Base-by-base conservation (phyloP, 2,113 vertebrate genomes). In the Halichoerus grypus region DNA sequence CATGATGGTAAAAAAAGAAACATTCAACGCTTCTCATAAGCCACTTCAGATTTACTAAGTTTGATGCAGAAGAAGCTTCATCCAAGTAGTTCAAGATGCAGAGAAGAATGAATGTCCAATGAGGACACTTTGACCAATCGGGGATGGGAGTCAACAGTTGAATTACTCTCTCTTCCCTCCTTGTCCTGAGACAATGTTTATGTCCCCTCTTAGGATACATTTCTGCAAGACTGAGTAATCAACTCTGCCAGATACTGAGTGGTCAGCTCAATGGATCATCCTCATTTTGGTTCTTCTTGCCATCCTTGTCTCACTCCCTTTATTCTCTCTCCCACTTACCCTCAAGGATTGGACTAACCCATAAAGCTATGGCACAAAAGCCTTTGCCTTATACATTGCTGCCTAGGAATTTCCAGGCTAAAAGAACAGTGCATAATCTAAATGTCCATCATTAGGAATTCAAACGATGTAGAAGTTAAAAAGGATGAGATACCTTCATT, bases 141-240 rank as follows among this genome's bases (percentile, higher is more conserved):
- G 16, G 71, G 46, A 33, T 39, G 63, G 36, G 19, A 77, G 19
- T 81, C 36, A 59, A 59, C 28, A 57, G 42, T 71, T 53, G 49
- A 94, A 77, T 71, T n/a, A 65, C 33, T 86, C 39, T 95, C 13
- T 13, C 39, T 79, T 93, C 76, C 33, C 77, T 85, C 57, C 55
- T 55, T 69, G 59, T 94, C 51, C 82, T 39, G 39, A 94, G 87
- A 96, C 72, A 39, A 55, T 71, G 83, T 94, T 97, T 86, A 89
- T 86, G 57, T 57, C 16, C 0, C 33, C 51, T 92, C 77, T 89
- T 80, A 92, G 51, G 90, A 85, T 18, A 92, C 3, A 14, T 72
- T 57, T 89, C 91, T 89, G 57, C 31, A 86, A 96, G 82, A 55
- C 59, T 65, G 77, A 93, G 36, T 13, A 21, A n/a, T 86, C 81